Evolutionary conservation across 2,888 invertebrate species (phyloP).

Genomic region (Copidosoma aretas): DNA sequence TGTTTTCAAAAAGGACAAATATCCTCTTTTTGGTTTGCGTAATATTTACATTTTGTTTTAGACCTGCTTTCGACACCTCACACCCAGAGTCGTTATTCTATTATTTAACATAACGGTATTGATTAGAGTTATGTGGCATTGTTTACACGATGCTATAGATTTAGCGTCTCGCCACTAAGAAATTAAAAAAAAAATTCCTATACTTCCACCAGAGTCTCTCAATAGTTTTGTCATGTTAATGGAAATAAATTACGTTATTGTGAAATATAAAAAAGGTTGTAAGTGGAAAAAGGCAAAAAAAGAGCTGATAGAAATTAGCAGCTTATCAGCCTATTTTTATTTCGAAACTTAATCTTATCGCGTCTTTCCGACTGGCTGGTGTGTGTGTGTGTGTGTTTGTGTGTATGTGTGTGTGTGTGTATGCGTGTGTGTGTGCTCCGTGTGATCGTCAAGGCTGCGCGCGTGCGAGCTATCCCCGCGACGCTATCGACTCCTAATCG

Average conservation of each 20-base stretch:
- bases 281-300: constrained; percentile 7
- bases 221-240: no score
- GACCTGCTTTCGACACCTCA: neutral
- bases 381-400: no score
- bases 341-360: constrained; percentile 22
- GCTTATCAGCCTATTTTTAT: constrained; percentile 17
- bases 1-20: neutral
- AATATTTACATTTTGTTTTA: constrained; percentile 15
- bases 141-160: no score
- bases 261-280: no score
- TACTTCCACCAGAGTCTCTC: no score
- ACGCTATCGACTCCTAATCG: constrained; percentile 28
- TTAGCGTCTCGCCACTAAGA: no score
- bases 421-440: no score
- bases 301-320: constrained; percentile 3
- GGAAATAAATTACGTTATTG: neutral
- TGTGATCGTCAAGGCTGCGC: constrained; percentile 17
- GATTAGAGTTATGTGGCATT: neutral
- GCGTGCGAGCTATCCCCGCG: constrained; percentile 11
- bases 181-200: no score
- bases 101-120: neutral
- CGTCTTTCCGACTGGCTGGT: constrained; percentile 11
- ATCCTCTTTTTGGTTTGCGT: constrained; percentile 2
- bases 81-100: neutral
- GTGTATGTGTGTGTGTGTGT: no score